Percentiles rank a stretch among this genome's conserved stretches.
phyloP scores from a whole-genome alignment of 2,888 invertebrate species.

The Erebia ligea region DNA sequence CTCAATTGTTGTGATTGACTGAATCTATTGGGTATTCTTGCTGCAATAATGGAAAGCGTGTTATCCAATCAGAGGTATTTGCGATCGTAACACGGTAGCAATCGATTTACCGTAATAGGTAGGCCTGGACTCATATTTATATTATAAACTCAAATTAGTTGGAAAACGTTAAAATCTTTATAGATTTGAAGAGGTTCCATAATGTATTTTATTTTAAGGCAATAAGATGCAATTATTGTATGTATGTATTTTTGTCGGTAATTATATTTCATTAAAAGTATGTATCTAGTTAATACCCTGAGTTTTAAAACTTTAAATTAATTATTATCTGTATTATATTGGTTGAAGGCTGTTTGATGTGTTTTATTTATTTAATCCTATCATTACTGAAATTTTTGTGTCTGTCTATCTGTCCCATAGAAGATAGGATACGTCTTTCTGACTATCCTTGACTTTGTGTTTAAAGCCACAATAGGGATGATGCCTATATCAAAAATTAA shows the following conservation, averaged over 20 bases:
- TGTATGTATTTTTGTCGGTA: neutral
- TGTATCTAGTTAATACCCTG: neutral
- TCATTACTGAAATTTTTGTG: neutral
- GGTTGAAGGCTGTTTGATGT: constrained; percentile 19
- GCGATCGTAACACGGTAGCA: too few species aligned
- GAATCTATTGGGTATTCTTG: too few species aligned
- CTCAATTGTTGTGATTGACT: too few species aligned
- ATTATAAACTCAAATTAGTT: neutral
- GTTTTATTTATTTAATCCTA: neutral
- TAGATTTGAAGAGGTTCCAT: neutral
- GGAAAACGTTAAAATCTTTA: neutral
- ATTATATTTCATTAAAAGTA: neutral
- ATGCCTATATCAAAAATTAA: too few species aligned
- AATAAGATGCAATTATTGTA: neutral
- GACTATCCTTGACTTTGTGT: too few species aligned
- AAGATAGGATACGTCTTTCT: too few species aligned
- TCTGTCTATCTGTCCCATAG: neutral
- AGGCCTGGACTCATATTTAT: neutral
- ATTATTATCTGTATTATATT: constrained; percentile 15
- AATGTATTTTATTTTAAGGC: neutral
- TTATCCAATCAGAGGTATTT: too few species aligned
- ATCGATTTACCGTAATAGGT: too few species aligned
- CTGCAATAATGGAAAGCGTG: too few species aligned
- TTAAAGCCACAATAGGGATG: too few species aligned
- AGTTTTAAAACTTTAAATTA: constrained; percentile 8